Conservation (phyloP, 53 echinoderm and acorn worm species). For the Zoroaster sp. region DNA sequence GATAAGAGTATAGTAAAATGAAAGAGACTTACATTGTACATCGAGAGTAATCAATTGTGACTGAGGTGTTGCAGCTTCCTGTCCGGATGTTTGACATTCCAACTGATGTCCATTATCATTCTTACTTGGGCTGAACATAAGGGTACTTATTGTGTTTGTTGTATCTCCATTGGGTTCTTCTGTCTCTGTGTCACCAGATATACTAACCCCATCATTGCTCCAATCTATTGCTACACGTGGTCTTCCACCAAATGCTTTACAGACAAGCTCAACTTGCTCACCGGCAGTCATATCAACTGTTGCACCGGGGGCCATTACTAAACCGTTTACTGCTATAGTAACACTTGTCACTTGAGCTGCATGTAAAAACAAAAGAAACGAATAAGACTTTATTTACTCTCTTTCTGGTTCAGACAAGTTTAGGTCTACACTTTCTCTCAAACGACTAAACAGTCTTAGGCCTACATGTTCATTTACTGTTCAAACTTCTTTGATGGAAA, state of each 20-base stretch:
- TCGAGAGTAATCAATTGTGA: background rate
- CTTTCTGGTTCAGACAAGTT: no score
- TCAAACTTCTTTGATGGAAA: background rate
- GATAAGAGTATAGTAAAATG: no score
- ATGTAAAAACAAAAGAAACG: background rate
- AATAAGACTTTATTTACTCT: no score
- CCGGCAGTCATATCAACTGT: background rate
- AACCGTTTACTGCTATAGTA: background rate
- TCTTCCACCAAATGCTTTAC: slow-evolving; percentile 41
- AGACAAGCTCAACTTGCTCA: background rate
- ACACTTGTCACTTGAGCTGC: background rate
- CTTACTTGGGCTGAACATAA: slow-evolving; percentile 3
- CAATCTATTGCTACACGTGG: slow-evolving; percentile 35
- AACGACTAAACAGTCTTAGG: no score
- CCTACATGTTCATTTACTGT: background rate
- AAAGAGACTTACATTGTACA: slow-evolving; percentile 35
- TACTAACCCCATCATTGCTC: background rate
- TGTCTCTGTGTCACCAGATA: background rate
- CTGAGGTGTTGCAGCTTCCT: background rate
- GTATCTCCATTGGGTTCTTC: slow-evolving; percentile 3
- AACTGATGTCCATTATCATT: background rate
- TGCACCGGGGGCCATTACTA: background rate
- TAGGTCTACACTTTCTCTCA: no score
- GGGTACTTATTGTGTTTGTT: background rate
- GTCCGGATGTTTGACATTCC: slow-evolving; percentile 30